Base-by-base conservation (phyloP, 2,888 invertebrate species). In the Dicyrtoma fusca region DNA sequence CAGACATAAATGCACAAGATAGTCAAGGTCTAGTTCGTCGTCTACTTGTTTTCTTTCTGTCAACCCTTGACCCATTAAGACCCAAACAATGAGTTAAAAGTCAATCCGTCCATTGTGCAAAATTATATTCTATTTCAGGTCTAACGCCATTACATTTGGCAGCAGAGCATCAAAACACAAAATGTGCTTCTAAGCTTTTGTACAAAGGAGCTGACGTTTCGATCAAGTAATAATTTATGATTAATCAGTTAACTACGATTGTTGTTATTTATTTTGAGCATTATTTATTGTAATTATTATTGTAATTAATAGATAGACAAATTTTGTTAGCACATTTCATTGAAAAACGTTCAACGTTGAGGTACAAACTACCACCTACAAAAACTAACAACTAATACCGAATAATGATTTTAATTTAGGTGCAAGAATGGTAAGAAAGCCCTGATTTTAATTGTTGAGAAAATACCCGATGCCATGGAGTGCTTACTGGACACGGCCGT, bases 381-480 rank as follows among this genome's bases (percentile, higher is more conserved):
- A n/a, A n/a, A n/a, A n/a, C n/a, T n/a, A n/a, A n/a, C n/a, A n/a
- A n/a, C n/a, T n/a, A n/a, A n/a, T n/a, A n/a, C n/a, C n/a, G n/a
- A n/a, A n/a, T n/a, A n/a, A n/a, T n/a, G n/a, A n/a, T 11, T 44
- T 63, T 65, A 11, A 26, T 44, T 25, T 6, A 79, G 79, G 53
- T 78, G 78, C 45, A 79, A 79, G 65, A 72, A 75, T 17, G 79
- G 79, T 49, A 76, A 75, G 14, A 79, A 78, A 66, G 79, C 79
- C 2, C 44, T 79, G 53, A 76, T 77, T 21, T 53, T 79, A 21
- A 79, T 79, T 72, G 74, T 79, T 13, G 79, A 79, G 49, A 79
- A 79, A 63, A 78, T 78, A 23, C 79, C 79, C 17, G 78, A 79
- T 49, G 79, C 79, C 0, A 79, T 79, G 79, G 79, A 79, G 66